These are phyloP conservation scores for Octonoba sinensis DNA, from an alignment of 2,888 invertebrate species.

Conservation along the genomic window DNA sequence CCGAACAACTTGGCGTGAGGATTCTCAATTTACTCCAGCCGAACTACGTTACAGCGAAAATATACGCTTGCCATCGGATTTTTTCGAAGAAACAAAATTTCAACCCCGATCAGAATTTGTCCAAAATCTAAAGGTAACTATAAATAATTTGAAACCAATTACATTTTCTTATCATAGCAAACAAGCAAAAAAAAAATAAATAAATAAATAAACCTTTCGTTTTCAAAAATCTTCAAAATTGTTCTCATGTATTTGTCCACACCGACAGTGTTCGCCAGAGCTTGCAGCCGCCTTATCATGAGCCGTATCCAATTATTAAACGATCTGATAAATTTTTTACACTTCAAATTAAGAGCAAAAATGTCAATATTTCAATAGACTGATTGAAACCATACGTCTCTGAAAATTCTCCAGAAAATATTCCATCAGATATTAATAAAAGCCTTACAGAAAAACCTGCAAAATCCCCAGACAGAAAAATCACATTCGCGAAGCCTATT, in stretches of 20 bases:
- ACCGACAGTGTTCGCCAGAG: background rate
- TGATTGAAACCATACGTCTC: background rate
- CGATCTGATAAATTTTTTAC: background rate
- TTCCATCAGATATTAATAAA: background rate
- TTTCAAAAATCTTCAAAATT: background rate
- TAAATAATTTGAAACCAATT: background rate
- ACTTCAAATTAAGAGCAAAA: background rate
- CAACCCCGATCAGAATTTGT: background rate
- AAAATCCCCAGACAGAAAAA: background rate
- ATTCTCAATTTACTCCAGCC: conserved; percentile 5
- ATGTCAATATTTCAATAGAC: background rate
- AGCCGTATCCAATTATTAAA: too few species aligned
- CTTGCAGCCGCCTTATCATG: background rate
- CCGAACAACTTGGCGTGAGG: background rate
- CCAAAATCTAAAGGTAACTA: background rate
- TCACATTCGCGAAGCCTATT: background rate
- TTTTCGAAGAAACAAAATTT: conserved; percentile 5
- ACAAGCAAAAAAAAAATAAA: too few species aligned
- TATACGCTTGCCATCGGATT: too few species aligned
- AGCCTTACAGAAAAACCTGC: background rate
- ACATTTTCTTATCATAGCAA: background rate
- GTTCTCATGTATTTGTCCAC: background rate
- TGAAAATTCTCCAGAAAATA: background rate
- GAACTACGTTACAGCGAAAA: conserved; percentile 6
- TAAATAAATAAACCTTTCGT: too few species aligned